Base-by-base conservation (phyloP, 2,113 vertebrate genomes). In the Myotis lucifugus region DNA sequence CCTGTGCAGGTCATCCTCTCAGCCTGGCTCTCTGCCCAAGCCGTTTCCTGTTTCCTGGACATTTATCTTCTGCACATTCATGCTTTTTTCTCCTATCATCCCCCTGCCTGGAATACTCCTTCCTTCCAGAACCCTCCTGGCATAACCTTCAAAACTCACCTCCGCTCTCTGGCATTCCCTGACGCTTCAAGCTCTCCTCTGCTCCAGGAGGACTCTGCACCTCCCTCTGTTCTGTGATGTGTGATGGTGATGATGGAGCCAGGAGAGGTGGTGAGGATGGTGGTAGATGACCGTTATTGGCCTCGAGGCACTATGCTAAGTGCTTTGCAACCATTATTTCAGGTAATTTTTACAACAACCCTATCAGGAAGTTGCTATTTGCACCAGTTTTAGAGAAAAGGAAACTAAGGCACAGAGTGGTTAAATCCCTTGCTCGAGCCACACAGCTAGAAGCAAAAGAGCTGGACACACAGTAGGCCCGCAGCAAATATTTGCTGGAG, bases 31-130 rank as follows among this genome's bases (percentile, higher is more conserved):
- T 79, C 50, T n/a, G 96, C 95, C 87, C 2, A 21, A 74, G 66
- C 90, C 1, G 0, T 93, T 96, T 97, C 95, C 96, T 93, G 87
- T 82, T 96, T 95, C 93, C 90, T 91, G 79, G 54, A 52, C n/a
- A 61, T 88, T 78, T 72, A 86, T 94, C 89, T 84, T 90, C 10
- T 27, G 84, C 37, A 46, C 48, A 87, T 81, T 84, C 64, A 81
- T 21, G 66, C 66, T 88, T 21, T 69, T 37, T 89, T 91, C 88
- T 93, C 76, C 3, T 67, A 77, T 61, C 29, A 27, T 48, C 59
- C 56, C 34, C 32, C 25, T 54, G 79, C 69, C 81, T n/a, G 42
- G 25, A 84, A 56, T 69, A 83, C 37, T 64, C 52, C 73, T 94
- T 85, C 61, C 67, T 96, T 96, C 91, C 86, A 95, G 73, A 95